A percentile compares a stretch with the other conserved stretches of the same genome.
Evolutionary conservation across 1,140 invertebrate genomes (phyloP).

Genomic region (Spodoptera litura): DNA sequence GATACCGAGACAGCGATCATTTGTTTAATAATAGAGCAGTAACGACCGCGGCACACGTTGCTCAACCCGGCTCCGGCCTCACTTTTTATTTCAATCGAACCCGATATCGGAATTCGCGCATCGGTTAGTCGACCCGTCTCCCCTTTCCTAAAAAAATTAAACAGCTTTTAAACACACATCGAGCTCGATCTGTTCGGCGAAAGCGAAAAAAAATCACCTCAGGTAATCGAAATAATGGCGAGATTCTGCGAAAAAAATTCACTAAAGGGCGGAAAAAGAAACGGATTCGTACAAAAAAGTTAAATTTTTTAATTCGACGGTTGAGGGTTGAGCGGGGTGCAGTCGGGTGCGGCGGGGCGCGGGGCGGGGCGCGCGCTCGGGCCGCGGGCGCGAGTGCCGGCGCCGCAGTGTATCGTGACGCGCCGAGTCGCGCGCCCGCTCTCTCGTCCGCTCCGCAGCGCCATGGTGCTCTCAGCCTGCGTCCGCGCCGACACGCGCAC

Average conservation of each 20-base stretch:
- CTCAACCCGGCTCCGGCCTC: slow-evolving; percentile 53
- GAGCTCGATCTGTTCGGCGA: slow-evolving; percentile 63
- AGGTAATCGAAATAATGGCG: slow-evolving; percentile 85
- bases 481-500: slow-evolving; percentile 74
- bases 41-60: slow-evolving; percentile 48
- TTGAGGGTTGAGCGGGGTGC: slow-evolving; percentile 51
- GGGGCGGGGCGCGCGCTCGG: slow-evolving; percentile 40
- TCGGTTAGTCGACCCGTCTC: slow-evolving; percentile 79
- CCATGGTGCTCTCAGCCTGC: slow-evolving; percentile 79
- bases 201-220: slow-evolving; percentile 77
- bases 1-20: slow-evolving; percentile 2
- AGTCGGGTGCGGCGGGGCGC: slow-evolving; percentile 46
- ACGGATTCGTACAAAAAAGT: slow-evolving; percentile 84
- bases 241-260: slow-evolving; percentile 81
- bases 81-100: slow-evolving; percentile 74
- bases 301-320: slow-evolving; percentile 76
- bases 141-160: slow-evolving; percentile 83
- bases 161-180: slow-evolving; percentile 83
- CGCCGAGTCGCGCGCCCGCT: slow-evolving; percentile 7
- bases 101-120: slow-evolving; percentile 83
- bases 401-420: slow-evolving; percentile 51
- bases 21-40: slow-evolving; percentile 42
- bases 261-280: slow-evolving; percentile 84
- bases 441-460: not conserved
- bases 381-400: slow-evolving; percentile 45